Conservation (phyloP, 2,797 vertebrate genomes). For the Cuculus canorus region DNA sequence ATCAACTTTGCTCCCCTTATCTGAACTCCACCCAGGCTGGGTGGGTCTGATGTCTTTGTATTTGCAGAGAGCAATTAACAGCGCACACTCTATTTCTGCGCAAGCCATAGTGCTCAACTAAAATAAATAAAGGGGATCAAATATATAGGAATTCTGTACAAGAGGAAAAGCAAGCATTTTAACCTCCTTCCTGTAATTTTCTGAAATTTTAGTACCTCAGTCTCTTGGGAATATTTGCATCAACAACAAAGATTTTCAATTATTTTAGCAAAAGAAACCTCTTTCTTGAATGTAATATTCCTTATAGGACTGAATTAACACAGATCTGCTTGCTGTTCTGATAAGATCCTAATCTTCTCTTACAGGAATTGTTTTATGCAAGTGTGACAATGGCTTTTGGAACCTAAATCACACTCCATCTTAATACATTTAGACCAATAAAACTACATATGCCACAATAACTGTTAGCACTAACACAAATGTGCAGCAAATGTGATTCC, state of each 20-base stretch:
- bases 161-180: background rate
- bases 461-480: accelerated
- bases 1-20: background rate
- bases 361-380: background rate
- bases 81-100: background rate
- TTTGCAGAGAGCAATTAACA: background rate
- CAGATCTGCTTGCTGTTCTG: background rate
- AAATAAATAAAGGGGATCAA: background rate
- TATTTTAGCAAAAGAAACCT: background rate
- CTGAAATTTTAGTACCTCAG: background rate
- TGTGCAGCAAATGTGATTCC: background rate
- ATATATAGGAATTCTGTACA: background rate
- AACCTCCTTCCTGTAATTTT: background rate
- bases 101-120: background rate
- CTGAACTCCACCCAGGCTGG: background rate
- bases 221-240: background rate
- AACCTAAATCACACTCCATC: background rate
- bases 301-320: background rate
- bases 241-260: background rate
- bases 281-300: background rate
- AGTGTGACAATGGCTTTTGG: background rate
- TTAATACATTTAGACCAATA: background rate
- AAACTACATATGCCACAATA: accelerated
- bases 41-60: background rate
- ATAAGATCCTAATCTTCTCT: background rate